Percentiles rank a stretch among this genome's conserved stretches.
phyloP scores from a whole-genome alignment of 2,113 vertebrate genomes.

The Silurus meridionalis region DNA sequence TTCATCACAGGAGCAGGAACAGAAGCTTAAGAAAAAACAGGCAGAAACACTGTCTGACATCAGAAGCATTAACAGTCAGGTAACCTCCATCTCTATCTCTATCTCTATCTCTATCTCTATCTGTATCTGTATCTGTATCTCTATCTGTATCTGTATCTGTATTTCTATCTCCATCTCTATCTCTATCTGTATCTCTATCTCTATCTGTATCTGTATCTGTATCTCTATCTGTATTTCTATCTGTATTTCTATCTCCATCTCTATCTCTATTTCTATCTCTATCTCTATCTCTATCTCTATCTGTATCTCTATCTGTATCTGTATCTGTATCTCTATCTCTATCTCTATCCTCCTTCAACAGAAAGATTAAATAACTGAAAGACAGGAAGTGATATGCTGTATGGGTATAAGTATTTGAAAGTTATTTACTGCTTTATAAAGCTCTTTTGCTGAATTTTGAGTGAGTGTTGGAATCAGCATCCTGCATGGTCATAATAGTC shows the following conservation, averaged over 20 bases:
- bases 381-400: background rate
- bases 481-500: background rate
- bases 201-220: background rate
- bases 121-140: background rate
- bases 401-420: background rate
- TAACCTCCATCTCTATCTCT: conserved; percentile 55
- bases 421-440: background rate
- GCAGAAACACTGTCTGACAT: conserved; percentile 80
- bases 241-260: background rate
- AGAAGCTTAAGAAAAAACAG: conserved; percentile 85
- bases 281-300: background rate
- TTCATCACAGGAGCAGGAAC: conserved; percentile 66
- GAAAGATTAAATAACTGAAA: background rate
- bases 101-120: background rate
- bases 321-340: background rate
- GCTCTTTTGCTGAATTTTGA: background rate
- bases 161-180: background rate
- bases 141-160: background rate
- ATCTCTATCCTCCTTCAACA: background rate
- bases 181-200: background rate
- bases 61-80: conserved; percentile 81
- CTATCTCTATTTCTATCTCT: background rate
- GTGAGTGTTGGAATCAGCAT: background rate
- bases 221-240: background rate
- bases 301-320: background rate